Evolutionary conservation across 2,797 vertebrate species (phyloP), one percentile per base, ranked within the genome.

Genomic region (Sebastes flavidus): DNA sequence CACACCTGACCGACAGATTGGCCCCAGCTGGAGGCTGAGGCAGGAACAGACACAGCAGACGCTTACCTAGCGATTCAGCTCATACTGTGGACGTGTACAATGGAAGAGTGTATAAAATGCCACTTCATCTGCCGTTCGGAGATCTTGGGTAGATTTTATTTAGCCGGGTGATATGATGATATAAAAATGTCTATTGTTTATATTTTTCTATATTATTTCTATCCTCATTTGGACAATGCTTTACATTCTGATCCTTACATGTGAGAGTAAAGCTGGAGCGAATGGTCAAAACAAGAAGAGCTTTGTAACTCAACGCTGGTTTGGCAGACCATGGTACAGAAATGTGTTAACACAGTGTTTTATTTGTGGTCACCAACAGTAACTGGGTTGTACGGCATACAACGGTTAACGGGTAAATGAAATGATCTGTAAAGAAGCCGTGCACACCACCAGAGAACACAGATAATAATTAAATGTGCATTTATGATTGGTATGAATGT

Each of bases 1-100:
- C 81, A 85, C 92, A 89, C 84, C 91, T 91, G 88, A 93, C 88
- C 78, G 77, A 86, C 95, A 96, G 94, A 95, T 95, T 95, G 95
- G 87, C 72, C 94, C 82, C 93, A 85, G 94, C 91, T 81, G 92
- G 94, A 84, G 70, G 42, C 75, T 12, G 80, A 82, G 74, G 68
- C 77, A 77, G 65, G 71, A 79, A 87, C 79, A 77, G 73, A 83
- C 87, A 72, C 80, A 66, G 46, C 72, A 76, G 72, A 87, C 18
- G 61, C 71, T 83, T 34, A 77, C 70, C 56, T 46, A 38, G 62
- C 30, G 70, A 80, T 86, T 82, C 72, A 72, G 80, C 73, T 70
- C 34, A 72, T 32, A 68, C 12, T 58, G 73, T 75, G 75, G 24
- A 38, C 27, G 18, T 32, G 61, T 18, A 73, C 69, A 69, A 67